Evolutionary conservation across 2,888 invertebrate genomes (phyloP).

Genomic region (Dryococelus australis): DNA sequence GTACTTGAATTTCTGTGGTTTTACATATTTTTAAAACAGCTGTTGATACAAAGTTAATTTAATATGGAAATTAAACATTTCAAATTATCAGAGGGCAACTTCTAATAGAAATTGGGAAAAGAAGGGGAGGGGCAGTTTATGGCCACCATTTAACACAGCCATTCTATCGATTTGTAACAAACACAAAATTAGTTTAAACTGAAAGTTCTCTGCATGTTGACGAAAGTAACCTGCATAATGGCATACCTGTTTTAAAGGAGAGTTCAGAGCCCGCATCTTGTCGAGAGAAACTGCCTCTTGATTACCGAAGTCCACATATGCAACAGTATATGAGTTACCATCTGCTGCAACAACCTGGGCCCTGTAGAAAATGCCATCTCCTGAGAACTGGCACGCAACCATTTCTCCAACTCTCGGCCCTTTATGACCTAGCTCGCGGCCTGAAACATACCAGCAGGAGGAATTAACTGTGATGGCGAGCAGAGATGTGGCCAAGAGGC

Average conservation of each 20-base stretch:
- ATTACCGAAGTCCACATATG: slow-evolving; percentile 30
- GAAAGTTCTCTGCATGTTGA: too few relatives aligned
- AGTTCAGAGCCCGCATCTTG: slow-evolving; percentile 5
- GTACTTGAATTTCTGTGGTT: too few relatives aligned
- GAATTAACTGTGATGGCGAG: not conserved
- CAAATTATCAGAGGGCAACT: too few relatives aligned
- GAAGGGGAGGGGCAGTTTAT: too few relatives aligned
- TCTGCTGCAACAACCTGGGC: not conserved
- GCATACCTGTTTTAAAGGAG: slow-evolving; percentile 20
- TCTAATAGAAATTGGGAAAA: too few relatives aligned
- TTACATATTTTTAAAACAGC: too few relatives aligned
- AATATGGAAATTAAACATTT: too few relatives aligned
- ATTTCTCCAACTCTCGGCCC: slow-evolving; percentile 26
- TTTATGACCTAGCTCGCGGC: not conserved
- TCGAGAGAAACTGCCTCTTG: slow-evolving; percentile 23
- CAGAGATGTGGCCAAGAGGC: not conserved
- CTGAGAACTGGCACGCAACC: slow-evolving; percentile 25
- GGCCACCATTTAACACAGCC: too few relatives aligned
- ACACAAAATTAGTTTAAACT: not conserved
- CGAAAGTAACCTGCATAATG: too few relatives aligned
- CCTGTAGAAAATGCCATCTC: slow-evolving; percentile 28
- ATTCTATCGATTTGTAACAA: not conserved
- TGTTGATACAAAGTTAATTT: too few relatives aligned
- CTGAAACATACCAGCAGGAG: not conserved
- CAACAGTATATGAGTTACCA: not conserved